phyloP scores from a whole-genome alignment of 1,140 invertebrate species.

The Cydia pomonella region DNA sequence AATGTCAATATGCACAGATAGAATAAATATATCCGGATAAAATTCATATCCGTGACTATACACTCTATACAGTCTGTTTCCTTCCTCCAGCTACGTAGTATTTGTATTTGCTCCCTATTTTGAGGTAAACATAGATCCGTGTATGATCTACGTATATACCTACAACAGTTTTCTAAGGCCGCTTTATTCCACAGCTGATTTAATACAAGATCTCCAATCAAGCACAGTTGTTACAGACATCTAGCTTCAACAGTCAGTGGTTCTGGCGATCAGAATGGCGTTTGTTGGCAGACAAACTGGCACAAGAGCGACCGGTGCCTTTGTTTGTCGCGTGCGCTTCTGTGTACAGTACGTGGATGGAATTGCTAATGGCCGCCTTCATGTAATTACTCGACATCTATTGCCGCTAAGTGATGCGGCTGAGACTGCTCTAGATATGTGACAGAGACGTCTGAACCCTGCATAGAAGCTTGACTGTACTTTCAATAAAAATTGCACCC shows the following conservation, averaged over 20 bases:
- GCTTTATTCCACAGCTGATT: too few species aligned
- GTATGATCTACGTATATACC: background rate
- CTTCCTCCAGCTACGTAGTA: too few species aligned
- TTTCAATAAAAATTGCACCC: too few species aligned
- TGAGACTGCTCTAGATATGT: background rate
- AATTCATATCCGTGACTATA: too few species aligned
- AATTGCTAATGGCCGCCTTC: background rate
- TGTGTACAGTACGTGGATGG: constrained; percentile 6
- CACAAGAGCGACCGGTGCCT: constrained; percentile 34
- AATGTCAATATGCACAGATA: background rate
- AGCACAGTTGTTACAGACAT: too few species aligned
- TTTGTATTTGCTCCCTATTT: too few species aligned
- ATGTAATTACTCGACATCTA: background rate
- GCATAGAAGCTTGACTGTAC: too few species aligned
- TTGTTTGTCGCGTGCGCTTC: constrained; percentile 15
- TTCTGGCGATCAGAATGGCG: background rate
- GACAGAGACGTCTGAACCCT: background rate
- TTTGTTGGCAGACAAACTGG: constrained; percentile 34
- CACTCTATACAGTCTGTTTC: too few species aligned
- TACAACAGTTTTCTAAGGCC: background rate
- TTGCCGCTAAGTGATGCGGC: background rate
- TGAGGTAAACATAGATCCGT: too few species aligned
- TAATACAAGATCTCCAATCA: too few species aligned
- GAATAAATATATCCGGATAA: too few species aligned
- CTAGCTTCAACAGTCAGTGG: background rate